Conservation (phyloP, 2,888 invertebrate genomes). For the Philonicus albiceps region DNA sequence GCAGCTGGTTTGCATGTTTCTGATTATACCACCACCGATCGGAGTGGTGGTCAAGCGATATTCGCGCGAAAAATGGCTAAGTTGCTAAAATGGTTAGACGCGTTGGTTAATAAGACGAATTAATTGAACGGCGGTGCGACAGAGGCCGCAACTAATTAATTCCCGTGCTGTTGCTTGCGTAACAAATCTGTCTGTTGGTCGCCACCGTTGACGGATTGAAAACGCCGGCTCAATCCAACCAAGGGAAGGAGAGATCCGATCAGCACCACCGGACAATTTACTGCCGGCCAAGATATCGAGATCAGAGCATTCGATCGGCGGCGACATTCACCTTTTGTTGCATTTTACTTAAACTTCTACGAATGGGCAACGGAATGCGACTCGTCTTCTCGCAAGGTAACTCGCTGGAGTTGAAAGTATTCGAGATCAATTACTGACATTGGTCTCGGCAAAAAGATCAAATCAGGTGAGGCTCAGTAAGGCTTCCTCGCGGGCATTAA, state of each 20-base stretch:
- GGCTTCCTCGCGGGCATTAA: not conserved
- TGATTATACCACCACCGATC: not conserved
- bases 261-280: not conserved
- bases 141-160: conserved; percentile 20
- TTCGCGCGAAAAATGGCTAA: not conserved
- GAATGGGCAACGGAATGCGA: conserved; percentile 52
- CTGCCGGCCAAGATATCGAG: not conserved
- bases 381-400: conserved; percentile 47
- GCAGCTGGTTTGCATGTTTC: not conserved
- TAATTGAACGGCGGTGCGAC: not conserved
- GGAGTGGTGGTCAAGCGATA: not conserved
- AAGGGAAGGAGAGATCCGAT: no score
- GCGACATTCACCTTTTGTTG: conserved; percentile 34
- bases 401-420: conserved; percentile 14
- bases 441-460: conserved; percentile 17
- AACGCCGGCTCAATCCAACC: not conserved
- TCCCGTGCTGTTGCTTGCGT: conserved; percentile 15
- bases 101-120: not conserved
- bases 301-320: not conserved
- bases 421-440: conserved; percentile 36
- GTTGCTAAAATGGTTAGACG: not conserved
- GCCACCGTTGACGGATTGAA: not conserved
- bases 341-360: conserved; percentile 41
- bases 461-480: conserved; percentile 24
- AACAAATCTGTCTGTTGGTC: conserved; percentile 3